Evolutionary conservation across 2,888 invertebrate species (phyloP).

Genomic region (Euzetes globulus): DNA sequence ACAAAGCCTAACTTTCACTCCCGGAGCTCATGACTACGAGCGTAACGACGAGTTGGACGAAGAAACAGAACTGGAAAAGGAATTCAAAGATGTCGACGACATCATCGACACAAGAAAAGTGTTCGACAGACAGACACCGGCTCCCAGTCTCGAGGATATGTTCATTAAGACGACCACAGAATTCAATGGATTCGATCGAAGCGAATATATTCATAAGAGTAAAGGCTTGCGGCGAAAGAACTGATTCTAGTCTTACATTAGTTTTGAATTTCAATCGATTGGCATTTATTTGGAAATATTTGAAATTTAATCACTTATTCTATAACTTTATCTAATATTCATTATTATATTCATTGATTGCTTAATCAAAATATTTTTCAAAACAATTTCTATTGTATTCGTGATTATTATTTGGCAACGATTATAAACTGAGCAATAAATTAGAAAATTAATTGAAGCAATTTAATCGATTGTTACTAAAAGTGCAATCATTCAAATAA

Average conservation of each 20-base stretch:
- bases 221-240: background rate
- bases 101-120: background rate
- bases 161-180: slow-evolving; percentile 5
- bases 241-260: background rate
- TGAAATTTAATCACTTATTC: background rate
- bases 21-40: background rate
- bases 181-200: background rate
- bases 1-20: too few species aligned
- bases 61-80: slow-evolving; percentile 19
- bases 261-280: background rate
- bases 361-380: background rate
- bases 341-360: too few species aligned
- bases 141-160: background rate
- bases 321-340: background rate
- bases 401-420: too few species aligned
- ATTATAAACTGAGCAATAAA: too few species aligned
- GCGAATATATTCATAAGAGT: background rate
- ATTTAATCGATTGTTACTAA: too few species aligned
- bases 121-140: background rate
- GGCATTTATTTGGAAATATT: background rate
- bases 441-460: too few species aligned
- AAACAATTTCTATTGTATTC: background rate
- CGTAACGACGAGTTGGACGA: background rate
- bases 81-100: slow-evolving; percentile 21
- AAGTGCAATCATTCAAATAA: too few species aligned